Conservation (phyloP, 2,113 vertebrate species). For the Alosa alosa region DNA sequence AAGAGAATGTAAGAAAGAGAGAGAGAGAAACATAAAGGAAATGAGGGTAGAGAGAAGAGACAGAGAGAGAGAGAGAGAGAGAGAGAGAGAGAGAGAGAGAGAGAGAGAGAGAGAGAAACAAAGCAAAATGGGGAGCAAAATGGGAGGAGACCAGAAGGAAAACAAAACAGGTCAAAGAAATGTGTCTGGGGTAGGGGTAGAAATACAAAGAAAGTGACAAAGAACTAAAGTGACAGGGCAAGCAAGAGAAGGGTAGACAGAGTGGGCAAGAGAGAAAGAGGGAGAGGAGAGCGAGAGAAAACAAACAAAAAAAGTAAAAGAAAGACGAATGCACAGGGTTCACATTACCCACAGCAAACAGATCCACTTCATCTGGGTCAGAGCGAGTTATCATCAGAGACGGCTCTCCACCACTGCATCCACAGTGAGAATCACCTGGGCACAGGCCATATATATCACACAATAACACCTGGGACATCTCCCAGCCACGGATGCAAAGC, state of each 20-base stretch:
- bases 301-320: not conserved
- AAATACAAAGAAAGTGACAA: not conserved
- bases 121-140: not conserved
- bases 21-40: not conserved
- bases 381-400: not conserved
- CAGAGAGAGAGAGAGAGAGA: not conserved
- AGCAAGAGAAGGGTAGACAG: not conserved
- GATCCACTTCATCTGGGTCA: conserved; percentile 15
- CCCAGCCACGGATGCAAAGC: not conserved
- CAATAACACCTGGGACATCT: not conserved
- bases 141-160: not conserved
- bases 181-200: too few relatives aligned
- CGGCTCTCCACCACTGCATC: not conserved
- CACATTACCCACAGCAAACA: conserved; percentile 6
- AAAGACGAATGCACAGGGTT: not conserved
- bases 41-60: not conserved
- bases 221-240: not conserved
- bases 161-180: not conserved
- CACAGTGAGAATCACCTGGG: not conserved
- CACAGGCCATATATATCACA: not conserved
- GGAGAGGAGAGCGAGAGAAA: not conserved
- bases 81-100: not conserved
- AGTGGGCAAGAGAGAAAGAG: not conserved
- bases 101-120: not conserved
- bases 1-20: conserved; percentile 21